Percentiles rank a stretch among this genome's conserved stretches.
Conservation (phyloP, 2,888 invertebrate species). For the Epsilonema sp. region DNA sequence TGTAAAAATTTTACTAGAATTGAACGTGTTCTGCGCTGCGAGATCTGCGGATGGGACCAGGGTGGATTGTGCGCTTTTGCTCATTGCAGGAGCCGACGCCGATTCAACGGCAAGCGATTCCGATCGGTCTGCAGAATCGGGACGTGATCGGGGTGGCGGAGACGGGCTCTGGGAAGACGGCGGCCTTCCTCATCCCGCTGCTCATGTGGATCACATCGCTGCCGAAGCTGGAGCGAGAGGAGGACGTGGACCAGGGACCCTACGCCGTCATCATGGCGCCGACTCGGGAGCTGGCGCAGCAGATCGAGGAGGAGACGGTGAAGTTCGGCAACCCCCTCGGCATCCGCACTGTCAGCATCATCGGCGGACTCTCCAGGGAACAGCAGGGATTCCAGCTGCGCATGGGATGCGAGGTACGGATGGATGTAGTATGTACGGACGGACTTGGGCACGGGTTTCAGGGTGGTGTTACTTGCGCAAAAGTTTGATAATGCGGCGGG, state of each 20-base stretch:
- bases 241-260: slow-evolving; percentile 41
- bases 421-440: too few relatives aligned
- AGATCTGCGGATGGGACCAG: too few relatives aligned
- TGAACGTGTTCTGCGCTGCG: too few relatives aligned
- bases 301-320: slow-evolving; percentile 94
- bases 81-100: slow-evolving; percentile 74
- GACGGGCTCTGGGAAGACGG: slow-evolving; percentile 94
- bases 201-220: slow-evolving; percentile 92
- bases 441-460: too few relatives aligned
- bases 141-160: slow-evolving; percentile 98
- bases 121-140: slow-evolving; percentile 56
- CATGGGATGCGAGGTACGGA: slow-evolving; percentile 67
- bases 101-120: slow-evolving; percentile 96
- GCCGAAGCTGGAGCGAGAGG: slow-evolving; percentile 61
- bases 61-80: too few relatives aligned
- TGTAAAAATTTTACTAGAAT: too few relatives aligned
- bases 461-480: not conserved
- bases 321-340: slow-evolving; percentile 85
- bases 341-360: slow-evolving; percentile 85
- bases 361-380: slow-evolving; percentile 78
- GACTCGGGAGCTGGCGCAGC: slow-evolving; percentile 95
- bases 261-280: slow-evolving; percentile 97
- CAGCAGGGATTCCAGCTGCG: slow-evolving; percentile 91
- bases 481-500: not conserved
- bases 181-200: slow-evolving; percentile 89